Evolutionary conservation across 1,140 invertebrate species (phyloP).

Genomic region (Drosophila novamexicana): DNA sequence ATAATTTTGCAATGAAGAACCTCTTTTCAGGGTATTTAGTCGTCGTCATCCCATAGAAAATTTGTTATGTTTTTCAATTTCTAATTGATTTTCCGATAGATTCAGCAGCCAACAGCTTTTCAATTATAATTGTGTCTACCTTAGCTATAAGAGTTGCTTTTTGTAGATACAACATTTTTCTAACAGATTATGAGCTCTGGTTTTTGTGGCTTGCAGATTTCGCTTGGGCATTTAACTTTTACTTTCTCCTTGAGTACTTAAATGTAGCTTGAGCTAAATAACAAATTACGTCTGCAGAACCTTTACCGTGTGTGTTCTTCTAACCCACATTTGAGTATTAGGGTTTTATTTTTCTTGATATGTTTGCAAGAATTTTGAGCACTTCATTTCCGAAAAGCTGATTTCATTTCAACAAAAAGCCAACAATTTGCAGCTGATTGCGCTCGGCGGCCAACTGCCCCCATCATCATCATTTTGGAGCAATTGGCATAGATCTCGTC

Average conservation of each 20-base stretch:
- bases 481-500: constrained; percentile 48
- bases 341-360: background rate
- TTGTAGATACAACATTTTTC: background rate
- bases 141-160: background rate
- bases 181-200: constrained; percentile 4
- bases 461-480: constrained; percentile 33
- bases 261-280: constrained; percentile 35
- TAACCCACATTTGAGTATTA: constrained; percentile 34
- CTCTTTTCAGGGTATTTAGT: background rate
- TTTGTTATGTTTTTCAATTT: background rate
- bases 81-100: background rate
- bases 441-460: constrained; percentile 31
- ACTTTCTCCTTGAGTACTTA: constrained; percentile 38
- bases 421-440: constrained; percentile 70
- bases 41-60: background rate
- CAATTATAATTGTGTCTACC: background rate
- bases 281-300: constrained; percentile 44
- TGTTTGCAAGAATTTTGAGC: constrained; percentile 32
- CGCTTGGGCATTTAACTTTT: constrained; percentile 38
- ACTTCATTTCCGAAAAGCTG: constrained; percentile 31
- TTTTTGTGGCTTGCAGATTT: constrained; percentile 12
- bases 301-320: constrained; percentile 20
- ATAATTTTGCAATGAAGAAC: no score
- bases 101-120: background rate
- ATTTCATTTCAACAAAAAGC: constrained; percentile 67